phyloP scores from a whole-genome alignment of 2,888 invertebrate species.

The Baronia brevicornis region DNA sequence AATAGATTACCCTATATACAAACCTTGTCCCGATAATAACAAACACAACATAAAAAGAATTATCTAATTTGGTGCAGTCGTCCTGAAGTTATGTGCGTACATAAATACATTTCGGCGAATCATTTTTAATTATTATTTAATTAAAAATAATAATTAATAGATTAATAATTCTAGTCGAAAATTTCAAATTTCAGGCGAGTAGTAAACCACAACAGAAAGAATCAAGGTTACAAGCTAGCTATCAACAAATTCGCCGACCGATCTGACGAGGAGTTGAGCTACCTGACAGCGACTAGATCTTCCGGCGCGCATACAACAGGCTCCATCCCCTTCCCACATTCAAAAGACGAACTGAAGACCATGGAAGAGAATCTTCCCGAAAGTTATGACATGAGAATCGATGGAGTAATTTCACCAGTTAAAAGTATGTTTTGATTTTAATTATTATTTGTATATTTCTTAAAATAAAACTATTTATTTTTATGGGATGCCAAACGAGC shows the following conservation, averaged over 20 bases:
- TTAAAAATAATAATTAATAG: too few relatives aligned
- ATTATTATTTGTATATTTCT: constrained; percentile 1
- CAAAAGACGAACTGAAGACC: constrained; percentile 22
- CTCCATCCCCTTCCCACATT: constrained; percentile 28
- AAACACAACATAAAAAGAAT: too few relatives aligned
- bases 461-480: neutral
- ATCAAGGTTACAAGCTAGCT: constrained; percentile 31
- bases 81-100: too few relatives aligned
- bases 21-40: neutral
- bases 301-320: constrained; percentile 19
- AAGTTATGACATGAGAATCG: constrained; percentile 34
- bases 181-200: constrained; percentile 33
- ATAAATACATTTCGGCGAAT: neutral
- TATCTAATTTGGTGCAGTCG: too few relatives aligned
- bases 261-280: constrained; percentile 26
- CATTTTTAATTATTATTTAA: neutral
- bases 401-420: constrained; percentile 33
- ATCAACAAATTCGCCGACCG: constrained; percentile 39
- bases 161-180: too few relatives aligned
- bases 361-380: constrained; percentile 30
- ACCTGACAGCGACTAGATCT: constrained; percentile 24
- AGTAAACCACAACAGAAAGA: constrained; percentile 33
- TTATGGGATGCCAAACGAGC: too few relatives aligned
- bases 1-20: too few relatives aligned
- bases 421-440: constrained; percentile 28